A percentile compares a stretch with the other conserved stretches of the same genome.
These are phyloP conservation scores for Ginglymostoma cirratum DNA, from an alignment of 2,113 vertebrate genomes.

Conservation along the genomic window DNA sequence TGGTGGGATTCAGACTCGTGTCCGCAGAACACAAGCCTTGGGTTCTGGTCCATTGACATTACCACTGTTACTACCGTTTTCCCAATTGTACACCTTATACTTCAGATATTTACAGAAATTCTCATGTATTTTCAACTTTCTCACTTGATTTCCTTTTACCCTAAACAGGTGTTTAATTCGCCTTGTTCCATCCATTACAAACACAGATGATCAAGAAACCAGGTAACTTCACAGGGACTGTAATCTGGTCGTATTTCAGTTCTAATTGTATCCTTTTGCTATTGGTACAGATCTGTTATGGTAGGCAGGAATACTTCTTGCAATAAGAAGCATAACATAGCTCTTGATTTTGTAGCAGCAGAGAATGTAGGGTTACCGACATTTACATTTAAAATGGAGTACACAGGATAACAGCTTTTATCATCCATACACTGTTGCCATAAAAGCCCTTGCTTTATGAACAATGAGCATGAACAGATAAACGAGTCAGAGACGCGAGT, in stretches of 20 bases:
- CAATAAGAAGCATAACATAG: neutral
- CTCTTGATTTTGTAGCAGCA: neutral
- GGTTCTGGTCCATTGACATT: too few relatives aligned
- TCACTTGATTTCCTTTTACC: neutral
- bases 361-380: neutral
- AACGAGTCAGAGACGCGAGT: too few relatives aligned
- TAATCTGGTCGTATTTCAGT: neutral
- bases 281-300: neutral
- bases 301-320: neutral
- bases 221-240: slow-evolving; percentile 51
- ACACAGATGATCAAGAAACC: slow-evolving; percentile 51
- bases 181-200: slow-evolving; percentile 59
- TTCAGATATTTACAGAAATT: slow-evolving; percentile 35
- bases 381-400: too few relatives aligned
- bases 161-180: slow-evolving; percentile 71
- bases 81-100: too few relatives aligned
- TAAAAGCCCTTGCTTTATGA: neutral
- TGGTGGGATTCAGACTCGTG: too few relatives aligned
- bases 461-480: too few relatives aligned
- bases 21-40: too few relatives aligned
- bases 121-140: neutral
- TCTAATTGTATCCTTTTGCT: neutral
- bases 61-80: too few relatives aligned
- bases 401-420: too few relatives aligned
- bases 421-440: too few relatives aligned